Evolutionary conservation across 2,797 vertebrate genomes (phyloP).

Genomic region (Crocodylus rhombifer): DNA sequence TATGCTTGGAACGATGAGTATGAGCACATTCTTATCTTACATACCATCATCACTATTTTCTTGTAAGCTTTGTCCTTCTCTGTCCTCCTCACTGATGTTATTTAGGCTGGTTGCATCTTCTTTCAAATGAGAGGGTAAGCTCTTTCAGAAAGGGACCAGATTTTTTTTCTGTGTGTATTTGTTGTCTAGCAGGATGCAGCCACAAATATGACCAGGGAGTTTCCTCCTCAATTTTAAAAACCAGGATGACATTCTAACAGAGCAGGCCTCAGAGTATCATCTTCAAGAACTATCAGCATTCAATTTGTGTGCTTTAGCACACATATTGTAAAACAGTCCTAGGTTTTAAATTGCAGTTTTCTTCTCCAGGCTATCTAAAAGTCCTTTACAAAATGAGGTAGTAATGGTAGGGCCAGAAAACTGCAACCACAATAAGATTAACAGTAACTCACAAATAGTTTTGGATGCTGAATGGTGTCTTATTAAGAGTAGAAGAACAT

Average conservation of each 20-base stretch:
- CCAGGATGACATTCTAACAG: neutral
- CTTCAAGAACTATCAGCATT: neutral
- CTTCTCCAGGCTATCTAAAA: constrained; percentile 9
- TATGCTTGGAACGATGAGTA: neutral
- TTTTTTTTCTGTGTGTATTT: neutral
- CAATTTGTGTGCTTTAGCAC: neutral
- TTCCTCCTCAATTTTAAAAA: neutral
- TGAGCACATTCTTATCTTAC: neutral
- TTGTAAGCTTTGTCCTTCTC: neutral
- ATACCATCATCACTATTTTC: neutral
- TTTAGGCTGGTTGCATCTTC: neutral
- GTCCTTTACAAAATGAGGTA: constrained; percentile 23
- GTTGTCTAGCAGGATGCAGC: neutral
- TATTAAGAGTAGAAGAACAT: neutral
- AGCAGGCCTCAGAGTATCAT: neutral
- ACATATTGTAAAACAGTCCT: neutral
- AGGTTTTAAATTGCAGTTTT: neutral
- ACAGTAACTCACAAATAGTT: neutral
- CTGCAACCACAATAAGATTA: neutral
- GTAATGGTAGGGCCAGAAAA: neutral
- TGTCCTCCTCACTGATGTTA: neutral
- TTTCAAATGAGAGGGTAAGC: neutral
- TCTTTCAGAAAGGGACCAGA: neutral
- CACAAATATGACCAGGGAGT: neutral
- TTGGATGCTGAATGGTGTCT: neutral